Conservation (phyloP, 2,888 invertebrate genomes). For the Hedychridium roseum region DNA sequence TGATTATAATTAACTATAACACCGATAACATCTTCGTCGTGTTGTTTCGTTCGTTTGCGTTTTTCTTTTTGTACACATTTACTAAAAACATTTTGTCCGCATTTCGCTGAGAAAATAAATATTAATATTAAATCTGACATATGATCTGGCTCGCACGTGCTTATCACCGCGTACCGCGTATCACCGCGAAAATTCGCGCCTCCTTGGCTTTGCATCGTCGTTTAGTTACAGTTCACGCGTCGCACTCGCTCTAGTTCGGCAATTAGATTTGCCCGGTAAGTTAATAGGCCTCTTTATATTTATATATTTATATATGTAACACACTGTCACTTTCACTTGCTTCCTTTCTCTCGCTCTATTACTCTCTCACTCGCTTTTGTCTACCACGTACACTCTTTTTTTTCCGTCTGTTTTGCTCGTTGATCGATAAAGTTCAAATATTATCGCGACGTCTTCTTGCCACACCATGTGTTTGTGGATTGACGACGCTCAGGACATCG, state of each 20-base stretch:
- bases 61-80: constrained; percentile 57
- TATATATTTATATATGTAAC: constrained; percentile 50
- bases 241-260: constrained; percentile 59
- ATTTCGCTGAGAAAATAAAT: constrained; percentile 61
- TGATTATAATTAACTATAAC: constrained; percentile 60
- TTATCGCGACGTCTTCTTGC: too few relatives aligned
- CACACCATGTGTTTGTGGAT: constrained; percentile 24
- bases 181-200: constrained; percentile 28
- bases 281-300: constrained; percentile 60
- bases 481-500: constrained; percentile 29
- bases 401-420: background rate
- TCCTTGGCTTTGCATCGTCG: constrained; percentile 34
- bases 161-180: constrained; percentile 47
- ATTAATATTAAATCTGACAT: constrained; percentile 62
- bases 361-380: constrained; percentile 17
- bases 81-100: constrained; percentile 58
- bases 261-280: constrained; percentile 59
- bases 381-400: too few relatives aligned
- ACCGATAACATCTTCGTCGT: constrained; percentile 57
- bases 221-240: too few relatives aligned
- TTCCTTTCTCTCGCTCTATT: constrained; percentile 15
- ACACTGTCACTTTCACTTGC: constrained; percentile 35
- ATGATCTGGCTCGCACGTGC: constrained; percentile 53
- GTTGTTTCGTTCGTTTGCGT: too few relatives aligned
- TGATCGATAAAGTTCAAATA: too few relatives aligned